Conservation (phyloP, 2,113 vertebrate species). For the Taurulus bubalis region DNA sequence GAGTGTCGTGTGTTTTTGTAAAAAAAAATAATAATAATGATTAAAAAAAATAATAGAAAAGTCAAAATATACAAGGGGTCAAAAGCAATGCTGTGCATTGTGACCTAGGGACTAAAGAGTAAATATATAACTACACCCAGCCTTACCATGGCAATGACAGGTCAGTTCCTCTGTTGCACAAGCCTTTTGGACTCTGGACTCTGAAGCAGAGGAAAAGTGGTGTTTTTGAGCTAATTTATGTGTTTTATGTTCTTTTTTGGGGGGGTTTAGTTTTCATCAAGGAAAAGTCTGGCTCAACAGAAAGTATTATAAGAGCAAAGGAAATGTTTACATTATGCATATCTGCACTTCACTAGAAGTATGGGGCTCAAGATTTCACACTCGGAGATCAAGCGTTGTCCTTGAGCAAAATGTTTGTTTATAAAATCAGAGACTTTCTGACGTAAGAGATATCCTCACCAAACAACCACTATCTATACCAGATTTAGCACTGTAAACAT, state of each 20-base stretch:
- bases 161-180: conserved; percentile 90
- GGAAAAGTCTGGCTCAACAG: conserved; percentile 89
- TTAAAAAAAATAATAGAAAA: not conserved
- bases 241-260: conserved; percentile 44
- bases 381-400: conserved; percentile 73
- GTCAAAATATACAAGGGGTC: conserved; percentile 30
- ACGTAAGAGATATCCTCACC: conserved; percentile 86
- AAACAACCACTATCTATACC: conserved; percentile 88
- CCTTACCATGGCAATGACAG: conserved; percentile 88
- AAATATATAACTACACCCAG: conserved; percentile 84
- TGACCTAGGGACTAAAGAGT: conserved; percentile 77
- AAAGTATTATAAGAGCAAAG: conserved; percentile 77
- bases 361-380: conserved; percentile 77
- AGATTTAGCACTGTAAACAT: conserved; percentile 87
- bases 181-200: conserved; percentile 86
- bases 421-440: conserved; percentile 89
- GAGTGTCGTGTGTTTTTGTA: conserved; percentile 76
- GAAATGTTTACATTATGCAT: conserved; percentile 98
- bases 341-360: conserved; percentile 90
- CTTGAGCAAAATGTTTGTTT: conserved; percentile 75
- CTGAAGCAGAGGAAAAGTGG: conserved; percentile 84
- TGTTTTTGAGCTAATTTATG: conserved; percentile 79
- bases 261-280: conserved; percentile 65
- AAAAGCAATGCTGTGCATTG: conserved; percentile 88
- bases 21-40: not conserved